phyloP scores from a whole-genome alignment of 2,888 invertebrate species.

The Drosophila lacicola region DNA sequence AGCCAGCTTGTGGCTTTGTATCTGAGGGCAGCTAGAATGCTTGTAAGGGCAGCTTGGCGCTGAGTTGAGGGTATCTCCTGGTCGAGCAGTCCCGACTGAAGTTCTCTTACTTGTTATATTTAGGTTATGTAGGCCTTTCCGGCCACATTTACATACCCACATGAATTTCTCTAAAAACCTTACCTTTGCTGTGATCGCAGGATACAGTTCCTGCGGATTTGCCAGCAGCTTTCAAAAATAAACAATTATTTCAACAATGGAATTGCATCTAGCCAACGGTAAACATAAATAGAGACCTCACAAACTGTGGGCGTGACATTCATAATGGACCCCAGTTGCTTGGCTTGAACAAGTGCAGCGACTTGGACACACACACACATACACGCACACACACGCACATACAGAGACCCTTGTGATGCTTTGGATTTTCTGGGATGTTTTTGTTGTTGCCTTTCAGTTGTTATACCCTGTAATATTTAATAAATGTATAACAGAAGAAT shows the following conservation, averaged over 20 bases:
- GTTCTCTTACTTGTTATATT: no score
- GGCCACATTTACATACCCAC: not conserved
- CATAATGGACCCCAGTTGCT: constrained; percentile 33
- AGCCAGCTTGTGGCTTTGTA: no score
- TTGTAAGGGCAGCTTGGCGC: no score
- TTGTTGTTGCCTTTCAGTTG: constrained; percentile 1
- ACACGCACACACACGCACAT: not conserved
- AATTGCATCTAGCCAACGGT: constrained; percentile 18
- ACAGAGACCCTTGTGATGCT: no score
- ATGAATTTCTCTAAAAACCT: not conserved
- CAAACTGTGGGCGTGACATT: constrained; percentile 34
- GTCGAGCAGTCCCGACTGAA: no score
- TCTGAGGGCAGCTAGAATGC: no score
- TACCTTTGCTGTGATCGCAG: not conserved
- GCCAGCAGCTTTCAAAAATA: not conserved
- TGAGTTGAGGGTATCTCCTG: no score
- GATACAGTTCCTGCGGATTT: not conserved
- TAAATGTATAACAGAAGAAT: no score
- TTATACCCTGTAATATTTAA: constrained; percentile 1
- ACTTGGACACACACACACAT: constrained; percentile 15
- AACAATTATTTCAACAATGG: constrained; percentile 1
- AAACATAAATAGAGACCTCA: constrained; percentile 14
- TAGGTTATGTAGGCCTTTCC: no score
- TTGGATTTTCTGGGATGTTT: not conserved
- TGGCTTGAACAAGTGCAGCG: constrained; percentile 52